Conservation (phyloP, 2,797 vertebrate species). For the Halcyon leucocephala region DNA sequence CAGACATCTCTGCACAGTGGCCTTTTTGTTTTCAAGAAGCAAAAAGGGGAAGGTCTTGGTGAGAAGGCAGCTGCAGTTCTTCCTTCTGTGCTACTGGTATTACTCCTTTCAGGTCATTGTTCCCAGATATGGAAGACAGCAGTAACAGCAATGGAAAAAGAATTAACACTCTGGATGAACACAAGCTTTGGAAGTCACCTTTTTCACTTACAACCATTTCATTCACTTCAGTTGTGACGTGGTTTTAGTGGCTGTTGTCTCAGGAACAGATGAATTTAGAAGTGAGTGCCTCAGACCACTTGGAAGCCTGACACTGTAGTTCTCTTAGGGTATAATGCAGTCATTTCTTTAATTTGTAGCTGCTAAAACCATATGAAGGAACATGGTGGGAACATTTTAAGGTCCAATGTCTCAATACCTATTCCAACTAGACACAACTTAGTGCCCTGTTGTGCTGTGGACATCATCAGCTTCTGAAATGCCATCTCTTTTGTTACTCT, state of each 20-base stretch:
- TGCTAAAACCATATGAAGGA: neutral
- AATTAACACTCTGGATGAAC: neutral
- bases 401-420: neutral
- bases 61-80: conserved; percentile 4
- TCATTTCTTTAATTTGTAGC: conserved; percentile 2
- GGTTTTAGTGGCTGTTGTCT: conserved; percentile 38
- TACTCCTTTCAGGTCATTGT: neutral
- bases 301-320: conserved; percentile 17
- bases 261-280: conserved; percentile 30
- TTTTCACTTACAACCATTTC: neutral
- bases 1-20: neutral
- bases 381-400: neutral
- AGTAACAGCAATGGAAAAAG: neutral
- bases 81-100: neutral
- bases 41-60: neutral
- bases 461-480: neutral
- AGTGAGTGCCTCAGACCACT: neutral
- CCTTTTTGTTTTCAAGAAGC: conserved; percentile 27
- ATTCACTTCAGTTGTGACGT: neutral
- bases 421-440: neutral
- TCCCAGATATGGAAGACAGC: neutral
- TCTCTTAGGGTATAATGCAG: neutral
- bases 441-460: rapidly evolving
- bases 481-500: neutral
- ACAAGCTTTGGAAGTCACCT: neutral